Conservation (phyloP, 2,113 vertebrate genomes). For the Nothobranchius kuhntae region DNA sequence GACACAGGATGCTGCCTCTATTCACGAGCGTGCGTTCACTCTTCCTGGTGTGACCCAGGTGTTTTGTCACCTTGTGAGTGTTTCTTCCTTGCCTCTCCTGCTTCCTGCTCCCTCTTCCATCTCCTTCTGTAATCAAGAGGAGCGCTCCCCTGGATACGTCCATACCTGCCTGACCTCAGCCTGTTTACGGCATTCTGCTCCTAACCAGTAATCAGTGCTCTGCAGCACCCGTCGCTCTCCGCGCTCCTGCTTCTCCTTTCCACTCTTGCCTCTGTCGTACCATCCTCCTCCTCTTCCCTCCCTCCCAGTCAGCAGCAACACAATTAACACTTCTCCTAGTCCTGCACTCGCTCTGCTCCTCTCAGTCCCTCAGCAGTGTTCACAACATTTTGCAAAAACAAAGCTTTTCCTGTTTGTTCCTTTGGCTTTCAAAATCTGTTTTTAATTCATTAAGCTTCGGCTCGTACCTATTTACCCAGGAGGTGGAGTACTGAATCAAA, state of each 20-base stretch:
- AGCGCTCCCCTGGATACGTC: conserved; percentile 28
- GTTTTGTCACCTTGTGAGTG: neutral
- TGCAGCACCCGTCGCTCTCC: conserved; percentile 13
- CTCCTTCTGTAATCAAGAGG: conserved; percentile 34
- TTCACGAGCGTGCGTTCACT: neutral
- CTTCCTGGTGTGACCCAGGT: conserved; percentile 31
- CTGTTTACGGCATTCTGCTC: conserved; percentile 47
- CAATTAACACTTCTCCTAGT: conserved; percentile 49
- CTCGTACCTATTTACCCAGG: neutral
- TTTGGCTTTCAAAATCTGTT: conserved; percentile 38
- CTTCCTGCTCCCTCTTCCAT: neutral
- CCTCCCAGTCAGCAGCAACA: conserved; percentile 35
- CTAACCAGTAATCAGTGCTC: conserved; percentile 56
- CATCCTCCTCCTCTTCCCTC: conserved; percentile 28
- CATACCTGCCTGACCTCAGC: conserved; percentile 41
- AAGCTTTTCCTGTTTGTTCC: conserved; percentile 30
- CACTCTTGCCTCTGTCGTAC: conserved; percentile 30
- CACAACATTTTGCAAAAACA: neutral
- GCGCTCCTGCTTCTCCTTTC: conserved; percentile 22
- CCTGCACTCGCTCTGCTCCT: neutral
- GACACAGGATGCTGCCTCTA: conserved; percentile 13
- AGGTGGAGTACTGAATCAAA: conserved; percentile 20
- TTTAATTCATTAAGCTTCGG: conserved; percentile 26
- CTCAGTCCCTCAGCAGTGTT: conserved; percentile 15
- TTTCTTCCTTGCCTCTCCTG: conserved; percentile 16